A percentile compares a stretch with the other conserved stretches of the same genome.
Conservation (phyloP, 2,113 vertebrate genomes). For the Poeciliopsis occidentalis region DNA sequence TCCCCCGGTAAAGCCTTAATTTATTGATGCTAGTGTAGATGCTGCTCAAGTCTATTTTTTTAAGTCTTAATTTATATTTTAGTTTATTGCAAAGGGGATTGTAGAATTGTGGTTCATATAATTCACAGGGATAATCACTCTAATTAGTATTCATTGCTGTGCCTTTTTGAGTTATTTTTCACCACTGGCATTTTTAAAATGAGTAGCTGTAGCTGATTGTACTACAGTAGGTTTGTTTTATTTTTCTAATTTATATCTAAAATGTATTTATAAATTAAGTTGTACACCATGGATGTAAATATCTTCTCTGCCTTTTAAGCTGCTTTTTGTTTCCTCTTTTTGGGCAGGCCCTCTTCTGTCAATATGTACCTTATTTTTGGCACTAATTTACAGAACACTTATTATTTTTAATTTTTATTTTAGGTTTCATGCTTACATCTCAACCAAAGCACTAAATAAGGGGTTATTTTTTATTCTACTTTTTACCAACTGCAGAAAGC, state of each 20-base stretch:
- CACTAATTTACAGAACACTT: constrained; percentile 25
- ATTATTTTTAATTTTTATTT: constrained; percentile 1
- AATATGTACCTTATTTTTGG: neutral
- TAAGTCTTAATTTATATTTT: constrained; percentile 87
- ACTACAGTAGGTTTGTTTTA: constrained; percentile 70
- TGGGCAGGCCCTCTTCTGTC: constrained; percentile 83
- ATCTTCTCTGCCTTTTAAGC: constrained; percentile 68
- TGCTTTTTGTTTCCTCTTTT: constrained; percentile 57
- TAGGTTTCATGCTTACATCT: constrained; percentile 10
- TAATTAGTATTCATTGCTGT: constrained; percentile 75
- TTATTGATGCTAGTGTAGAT: constrained; percentile 76
- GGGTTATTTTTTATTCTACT: neutral
- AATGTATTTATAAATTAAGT: constrained; percentile 94
- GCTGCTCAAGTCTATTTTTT: constrained; percentile 59
- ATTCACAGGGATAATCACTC: constrained; percentile 74
- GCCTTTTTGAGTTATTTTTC: constrained; percentile 78
- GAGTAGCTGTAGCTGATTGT: constrained; percentile 74
- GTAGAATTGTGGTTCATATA: constrained; percentile 48
- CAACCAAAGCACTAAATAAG: constrained; percentile 74
- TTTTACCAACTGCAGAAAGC: constrained; percentile 11
- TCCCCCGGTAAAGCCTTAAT: constrained; percentile 79
- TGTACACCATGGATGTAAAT: constrained; percentile 88
- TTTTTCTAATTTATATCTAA: constrained; percentile 86
- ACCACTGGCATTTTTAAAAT: constrained; percentile 80
- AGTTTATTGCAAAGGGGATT: constrained; percentile 69